Evolutionary conservation across 2,113 vertebrate species (phyloP), one percentile per base, ranked within the genome.

Genomic region (Amazona guildingii): DNA sequence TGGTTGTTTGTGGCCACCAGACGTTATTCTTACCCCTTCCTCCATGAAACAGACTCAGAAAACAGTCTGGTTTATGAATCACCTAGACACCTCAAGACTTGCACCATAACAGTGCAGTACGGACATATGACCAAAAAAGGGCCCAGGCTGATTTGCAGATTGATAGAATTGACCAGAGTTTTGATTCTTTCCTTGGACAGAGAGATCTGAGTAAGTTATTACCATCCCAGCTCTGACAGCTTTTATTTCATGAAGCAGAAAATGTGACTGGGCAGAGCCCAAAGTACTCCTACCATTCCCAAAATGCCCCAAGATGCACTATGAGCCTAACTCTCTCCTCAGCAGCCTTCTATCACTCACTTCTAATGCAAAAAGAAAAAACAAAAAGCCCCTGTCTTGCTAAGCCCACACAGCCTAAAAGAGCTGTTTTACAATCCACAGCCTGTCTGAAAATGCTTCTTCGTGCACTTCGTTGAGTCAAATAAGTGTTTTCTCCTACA

Each of bases 301-400:
- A 59, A 73, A 86, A 48, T 4, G 13, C 23, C 29, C 17, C 23
- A 63, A 23, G 13, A 64, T 6, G 10, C 20, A 70, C 4, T 9
- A 9, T 7, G 43, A 86, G 37, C 31, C 33, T 55, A 46, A 63
- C 4, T 33, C 14, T 43, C 59, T 77, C 27, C 21, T 39, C 15
- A 48, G 18, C 31, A 70, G 28, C 41, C 12, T 68, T 73, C 49
- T 68, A 15, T 41, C 2, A 1, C 23, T 31, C 23, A 57, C 3
- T 90, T 68, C 28, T 29, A 68, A 64, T 3, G 21, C 39, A 82
- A 79, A 54, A 72, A 51, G 7, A 52, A 18, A 75, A 73, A 25
- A n/a, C 2, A 55, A 29, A 24, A 70, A 55, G 7, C 7, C 9
- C 19, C 20, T 8, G 3, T 31, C 55, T 74, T 3, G 0, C 21